Conservation (phyloP, 2,113 vertebrate species). For the Odontophorus gujanensis region DNA sequence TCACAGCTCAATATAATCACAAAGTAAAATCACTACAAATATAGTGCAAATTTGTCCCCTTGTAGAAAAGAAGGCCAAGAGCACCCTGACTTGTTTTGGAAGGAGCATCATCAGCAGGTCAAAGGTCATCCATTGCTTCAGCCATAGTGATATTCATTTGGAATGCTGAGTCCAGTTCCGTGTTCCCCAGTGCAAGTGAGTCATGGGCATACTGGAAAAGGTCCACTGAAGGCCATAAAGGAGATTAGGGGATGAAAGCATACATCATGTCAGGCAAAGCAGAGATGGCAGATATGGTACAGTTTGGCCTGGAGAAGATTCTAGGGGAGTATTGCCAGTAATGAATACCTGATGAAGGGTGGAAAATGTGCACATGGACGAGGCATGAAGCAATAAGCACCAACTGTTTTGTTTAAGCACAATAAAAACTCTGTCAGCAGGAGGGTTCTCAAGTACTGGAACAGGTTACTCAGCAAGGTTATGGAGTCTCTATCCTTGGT, state of each 20-base stretch:
- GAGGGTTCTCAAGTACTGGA: not conserved
- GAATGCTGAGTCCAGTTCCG: not conserved
- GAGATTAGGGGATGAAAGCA: rapidly evolving
- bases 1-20: not conserved
- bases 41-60: not conserved
- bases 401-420: not conserved
- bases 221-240: not conserved
- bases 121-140: not conserved
- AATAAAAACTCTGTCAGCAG: not conserved
- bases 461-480: not conserved
- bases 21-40: not conserved
- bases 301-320: not conserved
- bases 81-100: not conserved
- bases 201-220: rapidly evolving
- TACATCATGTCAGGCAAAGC: not conserved
- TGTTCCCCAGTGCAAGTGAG: not conserved
- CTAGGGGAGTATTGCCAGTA: not conserved
- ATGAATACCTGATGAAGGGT: not conserved
- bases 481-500: not conserved
- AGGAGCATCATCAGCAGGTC: not conserved
- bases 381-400: not conserved
- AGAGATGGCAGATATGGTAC: not conserved
- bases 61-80: not conserved
- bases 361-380: not conserved
- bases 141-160: not conserved